Evolutionary conservation across 2,797 vertebrate genomes (phyloP).

Genomic region (Artibeus lituratus): DNA sequence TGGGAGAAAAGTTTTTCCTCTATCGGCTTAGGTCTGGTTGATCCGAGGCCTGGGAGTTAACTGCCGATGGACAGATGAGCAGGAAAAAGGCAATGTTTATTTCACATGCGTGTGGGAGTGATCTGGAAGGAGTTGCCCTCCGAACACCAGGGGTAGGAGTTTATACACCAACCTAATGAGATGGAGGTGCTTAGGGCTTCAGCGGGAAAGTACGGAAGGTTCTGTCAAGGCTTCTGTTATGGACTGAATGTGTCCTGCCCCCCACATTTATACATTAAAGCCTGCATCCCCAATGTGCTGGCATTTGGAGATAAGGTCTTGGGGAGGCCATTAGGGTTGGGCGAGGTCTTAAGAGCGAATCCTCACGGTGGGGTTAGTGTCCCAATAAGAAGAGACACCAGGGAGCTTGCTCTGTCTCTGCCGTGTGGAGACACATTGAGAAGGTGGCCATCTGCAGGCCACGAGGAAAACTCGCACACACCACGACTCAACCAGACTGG

Average conservation of each 20-base stretch:
- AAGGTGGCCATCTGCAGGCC: not conserved
- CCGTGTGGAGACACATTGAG: not conserved
- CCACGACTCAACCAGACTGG: not conserved
- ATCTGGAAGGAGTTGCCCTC: not conserved
- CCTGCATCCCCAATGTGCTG: not conserved
- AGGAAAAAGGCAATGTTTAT: not conserved
- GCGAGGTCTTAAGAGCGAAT: not conserved
- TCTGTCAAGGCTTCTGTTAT: not conserved
- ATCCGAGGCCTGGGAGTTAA: not conserved
- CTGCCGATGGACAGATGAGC: not conserved
- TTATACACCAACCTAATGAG: not conserved
- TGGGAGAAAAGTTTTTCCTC: not conserved
- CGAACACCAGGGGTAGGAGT: not conserved
- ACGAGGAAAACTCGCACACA: too few relatives aligned
- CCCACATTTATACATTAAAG: not conserved
- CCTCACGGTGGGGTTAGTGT: too few relatives aligned
- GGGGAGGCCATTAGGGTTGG: not conserved
- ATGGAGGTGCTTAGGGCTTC: not conserved
- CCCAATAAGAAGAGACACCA: not conserved
- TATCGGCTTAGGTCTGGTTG: not conserved
- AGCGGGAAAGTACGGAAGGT: not conserved
- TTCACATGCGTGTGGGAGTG: not conserved
- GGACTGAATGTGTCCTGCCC: not conserved
- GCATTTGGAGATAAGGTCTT: not conserved
- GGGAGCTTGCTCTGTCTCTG: not conserved